A percentile compares a stretch with the other conserved stretches of the same genome.
Evolutionary conservation across 2,888 invertebrate genomes (phyloP).

Genomic region (Heliconius cydno): DNA sequence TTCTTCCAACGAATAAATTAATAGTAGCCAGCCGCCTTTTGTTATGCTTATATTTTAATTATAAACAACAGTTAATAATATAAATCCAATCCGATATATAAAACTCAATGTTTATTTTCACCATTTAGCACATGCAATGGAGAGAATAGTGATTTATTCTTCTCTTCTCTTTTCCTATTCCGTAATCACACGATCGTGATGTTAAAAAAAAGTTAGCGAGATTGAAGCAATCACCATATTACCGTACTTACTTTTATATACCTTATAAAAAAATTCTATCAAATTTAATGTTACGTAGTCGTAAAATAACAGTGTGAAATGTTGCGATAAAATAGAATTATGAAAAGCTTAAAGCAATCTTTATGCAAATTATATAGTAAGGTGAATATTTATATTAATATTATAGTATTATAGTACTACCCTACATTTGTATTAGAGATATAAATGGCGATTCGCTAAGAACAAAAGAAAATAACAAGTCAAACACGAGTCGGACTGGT

Average conservation of each 20-base stretch:
- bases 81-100: no score
- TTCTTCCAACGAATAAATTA: no score
- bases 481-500: no score
- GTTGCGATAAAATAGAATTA: constrained; percentile 1
- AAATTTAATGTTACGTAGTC: constrained; percentile 14
- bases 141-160: no score
- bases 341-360: not conserved
- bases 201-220: no score
- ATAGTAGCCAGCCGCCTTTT: no score
- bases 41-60: no score
- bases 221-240: not conserved
- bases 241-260: not conserved
- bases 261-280: not conserved
- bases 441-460: not conserved
- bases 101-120: no score
- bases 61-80: no score
- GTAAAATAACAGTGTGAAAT: constrained; percentile 9
- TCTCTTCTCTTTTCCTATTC: not conserved
- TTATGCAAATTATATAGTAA: not conserved
- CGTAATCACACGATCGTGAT: not conserved
- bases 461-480: no score
- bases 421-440: not conserved
- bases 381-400: not conserved
- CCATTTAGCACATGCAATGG: no score
- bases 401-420: not conserved